Percentiles rank a stretch among this genome's conserved stretches.
phyloP scores from a whole-genome alignment of 2,113 vertebrate species.

The Urocynchramus pylzowi region DNA sequence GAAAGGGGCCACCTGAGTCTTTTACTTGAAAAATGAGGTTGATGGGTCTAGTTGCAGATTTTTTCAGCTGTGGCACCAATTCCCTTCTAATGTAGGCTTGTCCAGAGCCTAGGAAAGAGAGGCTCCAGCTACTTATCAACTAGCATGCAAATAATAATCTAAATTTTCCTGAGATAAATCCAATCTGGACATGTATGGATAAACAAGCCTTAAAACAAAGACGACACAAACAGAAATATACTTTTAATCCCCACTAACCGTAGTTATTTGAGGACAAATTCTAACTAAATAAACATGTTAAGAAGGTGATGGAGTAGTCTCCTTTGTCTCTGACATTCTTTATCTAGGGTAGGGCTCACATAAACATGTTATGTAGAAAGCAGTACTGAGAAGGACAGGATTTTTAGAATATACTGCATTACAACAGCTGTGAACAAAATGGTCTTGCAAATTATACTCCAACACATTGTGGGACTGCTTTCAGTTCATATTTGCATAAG shows the following conservation, averaged over 20 bases:
- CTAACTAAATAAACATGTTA: not conserved
- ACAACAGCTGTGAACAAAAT: not conserved
- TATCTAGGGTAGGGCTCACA: not conserved
- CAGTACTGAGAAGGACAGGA: not conserved
- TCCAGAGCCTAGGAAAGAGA: not conserved
- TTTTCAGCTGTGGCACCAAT: not conserved
- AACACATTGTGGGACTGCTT: not conserved
- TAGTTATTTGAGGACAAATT: not conserved
- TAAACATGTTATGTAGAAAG: not conserved
- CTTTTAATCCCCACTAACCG: not conserved
- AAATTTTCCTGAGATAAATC: not conserved
- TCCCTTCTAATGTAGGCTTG: not conserved
- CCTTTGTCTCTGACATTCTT: not conserved
- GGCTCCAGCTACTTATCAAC: not conserved
- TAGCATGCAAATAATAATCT: not conserved
- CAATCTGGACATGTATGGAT: not conserved
- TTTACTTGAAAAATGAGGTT: not conserved
- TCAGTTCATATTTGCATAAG: not conserved
- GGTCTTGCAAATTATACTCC: not conserved
- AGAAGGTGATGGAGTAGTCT: not conserved
- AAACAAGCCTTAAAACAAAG: not conserved
- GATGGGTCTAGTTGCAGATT: not conserved
- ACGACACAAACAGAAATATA: not conserved
- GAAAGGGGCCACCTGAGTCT: not conserved
- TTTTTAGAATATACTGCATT: fast-evolving